Percentiles rank a stretch among this genome's conserved stretches.
phyloP scores from a whole-genome alignment of 2,888 invertebrate species.

The Cancer borealis region DNA sequence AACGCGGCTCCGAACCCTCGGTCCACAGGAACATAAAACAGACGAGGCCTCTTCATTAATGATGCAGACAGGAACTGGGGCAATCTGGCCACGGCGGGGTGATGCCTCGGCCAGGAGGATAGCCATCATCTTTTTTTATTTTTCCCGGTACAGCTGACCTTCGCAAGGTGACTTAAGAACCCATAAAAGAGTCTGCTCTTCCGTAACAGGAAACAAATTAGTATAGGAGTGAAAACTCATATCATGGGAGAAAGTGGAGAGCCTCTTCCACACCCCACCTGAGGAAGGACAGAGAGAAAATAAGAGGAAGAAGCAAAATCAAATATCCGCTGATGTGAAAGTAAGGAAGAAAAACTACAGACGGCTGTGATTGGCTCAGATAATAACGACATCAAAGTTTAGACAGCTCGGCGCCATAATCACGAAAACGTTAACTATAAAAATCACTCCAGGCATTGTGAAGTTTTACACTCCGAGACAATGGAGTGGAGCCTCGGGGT shows the following conservation, averaged over 20 bases:
- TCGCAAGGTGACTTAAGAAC: neutral
- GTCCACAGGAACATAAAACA: constrained; percentile 38
- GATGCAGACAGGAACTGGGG: constrained; percentile 13
- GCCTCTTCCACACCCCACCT: neutral
- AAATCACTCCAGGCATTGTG: constrained; percentile 63
- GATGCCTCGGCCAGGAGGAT: constrained; percentile 10
- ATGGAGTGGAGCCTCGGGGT: constrained; percentile 52
- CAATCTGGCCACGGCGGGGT: constrained; percentile 22
- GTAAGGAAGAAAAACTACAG: constrained; percentile 5
- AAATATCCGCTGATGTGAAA: neutral
- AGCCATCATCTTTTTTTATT: constrained; percentile 14
- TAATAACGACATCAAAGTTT: constrained; percentile 70
- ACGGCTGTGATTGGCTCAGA: constrained; percentile 46
- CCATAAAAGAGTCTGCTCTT: neutral
- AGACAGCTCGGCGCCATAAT: constrained; percentile 70
- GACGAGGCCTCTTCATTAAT: constrained; percentile 49
- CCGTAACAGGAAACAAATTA: constrained; percentile 44
- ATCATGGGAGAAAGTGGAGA: neutral
- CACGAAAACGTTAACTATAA: constrained; percentile 69
- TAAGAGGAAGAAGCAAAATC: neutral
- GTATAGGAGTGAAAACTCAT: constrained; percentile 1
- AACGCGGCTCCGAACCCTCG: neutral
- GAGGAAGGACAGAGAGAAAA: neutral
- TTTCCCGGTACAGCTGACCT: neutral
- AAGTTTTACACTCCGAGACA: constrained; percentile 64